These are phyloP conservation scores for Arothron firmamentum DNA, from an alignment of 2,113 vertebrate species.

Conservation along the genomic window DNA sequence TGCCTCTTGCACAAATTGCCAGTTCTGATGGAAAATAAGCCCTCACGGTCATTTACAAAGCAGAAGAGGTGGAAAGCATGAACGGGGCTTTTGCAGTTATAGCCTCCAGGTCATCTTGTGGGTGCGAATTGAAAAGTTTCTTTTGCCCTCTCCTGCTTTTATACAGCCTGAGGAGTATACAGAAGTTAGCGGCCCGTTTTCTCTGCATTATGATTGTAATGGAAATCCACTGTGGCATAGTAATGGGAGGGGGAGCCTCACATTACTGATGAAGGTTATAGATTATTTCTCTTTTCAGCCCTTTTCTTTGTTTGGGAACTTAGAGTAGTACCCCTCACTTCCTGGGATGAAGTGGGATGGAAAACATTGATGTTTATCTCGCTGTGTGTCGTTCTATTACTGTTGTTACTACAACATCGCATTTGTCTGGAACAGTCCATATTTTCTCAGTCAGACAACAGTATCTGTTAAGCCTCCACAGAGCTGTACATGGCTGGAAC, in stretches of 20 bases:
- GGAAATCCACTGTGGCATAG: constrained; percentile 4
- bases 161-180: constrained; percentile 35
- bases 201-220: constrained; percentile 12
- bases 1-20: constrained; percentile 30
- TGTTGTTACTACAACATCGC: constrained; percentile 30
- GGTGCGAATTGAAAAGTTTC: constrained; percentile 53
- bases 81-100: constrained; percentile 28
- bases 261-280: constrained; percentile 25
- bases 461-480: constrained; percentile 43
- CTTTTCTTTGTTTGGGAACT: constrained; percentile 23
- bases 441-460: constrained; percentile 47
- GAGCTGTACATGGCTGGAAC: constrained; percentile 31
- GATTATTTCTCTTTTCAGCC: constrained; percentile 1
- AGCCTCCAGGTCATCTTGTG: not conserved
- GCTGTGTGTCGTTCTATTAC: constrained; percentile 13
- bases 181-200: constrained; percentile 24
- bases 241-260: constrained; percentile 12
- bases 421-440: constrained; percentile 8
- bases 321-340: constrained; percentile 25
- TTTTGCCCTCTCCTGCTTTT: constrained; percentile 31
- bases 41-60: constrained; percentile 32
- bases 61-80: constrained; percentile 30
- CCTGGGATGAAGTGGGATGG: constrained; percentile 17
- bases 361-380: constrained; percentile 39
- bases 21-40: constrained; percentile 44